These are phyloP conservation scores for Hyposoter dolosus DNA, from an alignment of 2,888 invertebrate species.

Conservation along the genomic window DNA sequence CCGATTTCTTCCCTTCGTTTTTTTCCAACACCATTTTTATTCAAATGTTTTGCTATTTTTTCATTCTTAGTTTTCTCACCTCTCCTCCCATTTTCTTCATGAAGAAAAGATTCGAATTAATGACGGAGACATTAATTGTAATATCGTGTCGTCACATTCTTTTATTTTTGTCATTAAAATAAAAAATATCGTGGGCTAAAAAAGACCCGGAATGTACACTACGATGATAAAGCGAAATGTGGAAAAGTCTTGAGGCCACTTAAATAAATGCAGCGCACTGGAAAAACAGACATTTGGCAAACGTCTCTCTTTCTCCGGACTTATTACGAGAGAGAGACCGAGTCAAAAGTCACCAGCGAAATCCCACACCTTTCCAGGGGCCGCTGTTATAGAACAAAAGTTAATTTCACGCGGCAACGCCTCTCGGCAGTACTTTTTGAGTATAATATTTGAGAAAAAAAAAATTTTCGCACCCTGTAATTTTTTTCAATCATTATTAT, in stretches of 20 bases:
- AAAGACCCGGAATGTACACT: background rate
- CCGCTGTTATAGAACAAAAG: slow-evolving; percentile 71
- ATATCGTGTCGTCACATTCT: background rate
- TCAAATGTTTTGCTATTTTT: slow-evolving; percentile 2
- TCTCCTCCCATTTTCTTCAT: background rate
- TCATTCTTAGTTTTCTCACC: background rate
- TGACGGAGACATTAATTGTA: background rate
- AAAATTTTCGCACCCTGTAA: slow-evolving; percentile 9
- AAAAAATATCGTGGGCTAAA: background rate
- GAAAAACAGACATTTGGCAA: slow-evolving; percentile 42
- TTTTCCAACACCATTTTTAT: slow-evolving; percentile 26
- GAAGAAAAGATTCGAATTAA: slow-evolving; percentile 15
- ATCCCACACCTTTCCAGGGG: slow-evolving; percentile 3
- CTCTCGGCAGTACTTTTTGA: slow-evolving; percentile 69
- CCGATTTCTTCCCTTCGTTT: background rate
- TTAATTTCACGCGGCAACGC: slow-evolving; percentile 77
- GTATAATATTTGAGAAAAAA: background rate
- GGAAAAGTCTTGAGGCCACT: slow-evolving; percentile 14
- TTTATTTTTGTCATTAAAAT: slow-evolving; percentile 6
- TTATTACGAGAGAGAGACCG: background rate
- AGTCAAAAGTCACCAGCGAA: background rate
- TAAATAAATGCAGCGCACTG: slow-evolving; percentile 38
- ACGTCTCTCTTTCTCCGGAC: slow-evolving; percentile 7
- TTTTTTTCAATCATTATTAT: background rate
- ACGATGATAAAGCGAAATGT: background rate